phyloP scores from a whole-genome alignment of 2,113 vertebrate species.

The Chionis minor region DNA sequence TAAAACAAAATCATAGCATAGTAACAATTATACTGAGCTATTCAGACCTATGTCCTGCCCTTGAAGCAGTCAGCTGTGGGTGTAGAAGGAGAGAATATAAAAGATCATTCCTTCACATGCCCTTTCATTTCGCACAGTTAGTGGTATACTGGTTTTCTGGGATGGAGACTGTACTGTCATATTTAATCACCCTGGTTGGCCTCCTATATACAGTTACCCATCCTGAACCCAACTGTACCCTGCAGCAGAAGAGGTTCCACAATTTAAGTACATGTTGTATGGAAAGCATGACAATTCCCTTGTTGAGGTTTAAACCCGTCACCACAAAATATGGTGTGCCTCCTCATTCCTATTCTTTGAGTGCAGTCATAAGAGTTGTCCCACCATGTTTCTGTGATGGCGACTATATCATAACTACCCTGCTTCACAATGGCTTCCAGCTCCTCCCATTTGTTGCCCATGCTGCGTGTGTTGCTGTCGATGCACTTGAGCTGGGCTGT shows the following conservation, averaged over 20 bases:
- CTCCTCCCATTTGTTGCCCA: too few species aligned
- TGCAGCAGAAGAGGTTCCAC: background rate
- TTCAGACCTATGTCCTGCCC: background rate
- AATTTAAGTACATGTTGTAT: background rate
- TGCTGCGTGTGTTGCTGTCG: too few species aligned
- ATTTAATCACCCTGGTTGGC: background rate
- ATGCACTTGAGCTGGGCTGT: too few species aligned
- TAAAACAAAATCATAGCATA: background rate
- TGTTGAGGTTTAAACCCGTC: background rate
- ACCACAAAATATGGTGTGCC: background rate
- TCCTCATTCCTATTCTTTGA: background rate
- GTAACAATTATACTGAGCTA: background rate
- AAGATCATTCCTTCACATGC: background rate
- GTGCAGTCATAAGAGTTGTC: too few species aligned
- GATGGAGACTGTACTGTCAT: background rate
- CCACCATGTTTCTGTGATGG: too few species aligned
- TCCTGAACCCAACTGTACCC: background rate
- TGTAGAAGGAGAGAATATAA: background rate
- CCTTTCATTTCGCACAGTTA: background rate
- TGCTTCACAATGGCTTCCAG: too few species aligned
- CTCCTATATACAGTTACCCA: background rate
- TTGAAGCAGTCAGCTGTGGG: rapidly evolving
- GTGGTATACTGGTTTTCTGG: background rate
- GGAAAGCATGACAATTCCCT: background rate
- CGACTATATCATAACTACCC: too few species aligned